Evolutionary conservation across 2,113 vertebrate genomes (phyloP).

Genomic region (Rhinogobius similis): DNA sequence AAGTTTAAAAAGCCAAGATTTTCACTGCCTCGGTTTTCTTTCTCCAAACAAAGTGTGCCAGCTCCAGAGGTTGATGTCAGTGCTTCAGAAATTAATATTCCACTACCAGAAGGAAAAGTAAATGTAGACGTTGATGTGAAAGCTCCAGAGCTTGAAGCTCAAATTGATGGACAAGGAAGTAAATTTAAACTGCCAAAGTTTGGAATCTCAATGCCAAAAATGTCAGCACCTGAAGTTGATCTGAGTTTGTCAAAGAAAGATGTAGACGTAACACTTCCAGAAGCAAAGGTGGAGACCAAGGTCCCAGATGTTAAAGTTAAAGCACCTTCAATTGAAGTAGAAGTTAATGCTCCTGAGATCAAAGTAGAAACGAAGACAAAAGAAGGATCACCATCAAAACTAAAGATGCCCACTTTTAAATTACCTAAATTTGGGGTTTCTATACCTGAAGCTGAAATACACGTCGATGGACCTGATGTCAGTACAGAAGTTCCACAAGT

Average conservation of each 20-base stretch:
- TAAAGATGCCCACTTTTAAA: slow-evolving; percentile 57
- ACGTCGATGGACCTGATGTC: slow-evolving; percentile 25
- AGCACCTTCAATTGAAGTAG: slow-evolving; percentile 16
- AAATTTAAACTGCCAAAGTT: slow-evolving; percentile 47
- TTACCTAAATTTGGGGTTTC: slow-evolving; percentile 56
- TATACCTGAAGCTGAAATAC: slow-evolving; percentile 10
- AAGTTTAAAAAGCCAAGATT: slow-evolving; percentile 57
- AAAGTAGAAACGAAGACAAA: slow-evolving; percentile 24
- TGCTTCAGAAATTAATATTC: slow-evolving; percentile 42
- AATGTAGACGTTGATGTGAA: slow-evolving; percentile 12
- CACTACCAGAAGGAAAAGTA: slow-evolving; percentile 33
- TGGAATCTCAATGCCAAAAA: slow-evolving; percentile 44
- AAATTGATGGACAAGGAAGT: slow-evolving; percentile 23
- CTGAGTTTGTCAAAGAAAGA: slow-evolving; percentile 34
- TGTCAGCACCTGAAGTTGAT: slow-evolving; percentile 30
- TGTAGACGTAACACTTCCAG: slow-evolving; percentile 21
- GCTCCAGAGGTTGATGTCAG: slow-evolving; percentile 26
- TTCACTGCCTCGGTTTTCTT: slow-evolving; percentile 63
- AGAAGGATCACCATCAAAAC: slow-evolving; percentile 49
- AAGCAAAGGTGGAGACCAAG: slow-evolving; percentile 8
- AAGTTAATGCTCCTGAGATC: slow-evolving; percentile 19
- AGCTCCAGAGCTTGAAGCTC: background rate
- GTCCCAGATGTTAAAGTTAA: slow-evolving; percentile 32
- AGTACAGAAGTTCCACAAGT: slow-evolving; percentile 1
- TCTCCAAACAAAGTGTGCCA: slow-evolving; percentile 60